These are phyloP conservation scores for Pempheris klunzingeri DNA, from an alignment of 2,797 vertebrate species.

Conservation along the genomic window DNA sequence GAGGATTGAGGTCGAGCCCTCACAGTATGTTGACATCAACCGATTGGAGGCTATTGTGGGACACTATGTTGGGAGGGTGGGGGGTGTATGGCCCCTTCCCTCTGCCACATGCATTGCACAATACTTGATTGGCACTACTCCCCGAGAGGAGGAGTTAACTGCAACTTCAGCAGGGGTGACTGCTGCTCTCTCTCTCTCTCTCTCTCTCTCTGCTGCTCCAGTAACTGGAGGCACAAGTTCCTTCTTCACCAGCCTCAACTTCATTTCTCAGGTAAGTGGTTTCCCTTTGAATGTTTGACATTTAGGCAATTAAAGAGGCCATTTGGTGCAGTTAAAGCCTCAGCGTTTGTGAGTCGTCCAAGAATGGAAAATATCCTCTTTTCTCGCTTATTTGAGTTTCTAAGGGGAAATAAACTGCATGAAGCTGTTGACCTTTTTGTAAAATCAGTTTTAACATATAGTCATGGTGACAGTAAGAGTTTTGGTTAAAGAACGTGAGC, in stretches of 20 bases:
- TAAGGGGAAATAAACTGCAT: not conserved
- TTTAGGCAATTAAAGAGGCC: conserved; percentile 5
- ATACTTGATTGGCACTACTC: conserved; percentile 73
- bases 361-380: not conserved
- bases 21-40: conserved; percentile 54
- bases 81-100: conserved; percentile 28
- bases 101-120: conserved; percentile 71
- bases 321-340: not conserved
- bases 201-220: conserved; percentile 84
- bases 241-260: conserved; percentile 78
- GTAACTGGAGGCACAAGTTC: conserved; percentile 82
- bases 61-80: conserved; percentile 34
- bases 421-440: conserved; percentile 1
- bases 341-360: not conserved
- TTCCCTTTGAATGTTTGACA: not conserved
- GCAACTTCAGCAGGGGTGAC: conserved; percentile 59
- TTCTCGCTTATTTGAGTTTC: not conserved
- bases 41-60: conserved; percentile 52
- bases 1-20: not conserved
- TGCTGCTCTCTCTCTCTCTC: conserved; percentile 78
- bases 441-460: conserved; percentile 2
- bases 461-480: not conserved
- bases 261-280: conserved; percentile 79
- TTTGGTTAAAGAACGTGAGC: conserved; percentile 2
- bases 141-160: conserved; percentile 85